Percentiles rank a stretch among this genome's conserved stretches.
Conservation (phyloP, 1,140 invertebrate genomes). For the Pectinophora gossypiella region DNA sequence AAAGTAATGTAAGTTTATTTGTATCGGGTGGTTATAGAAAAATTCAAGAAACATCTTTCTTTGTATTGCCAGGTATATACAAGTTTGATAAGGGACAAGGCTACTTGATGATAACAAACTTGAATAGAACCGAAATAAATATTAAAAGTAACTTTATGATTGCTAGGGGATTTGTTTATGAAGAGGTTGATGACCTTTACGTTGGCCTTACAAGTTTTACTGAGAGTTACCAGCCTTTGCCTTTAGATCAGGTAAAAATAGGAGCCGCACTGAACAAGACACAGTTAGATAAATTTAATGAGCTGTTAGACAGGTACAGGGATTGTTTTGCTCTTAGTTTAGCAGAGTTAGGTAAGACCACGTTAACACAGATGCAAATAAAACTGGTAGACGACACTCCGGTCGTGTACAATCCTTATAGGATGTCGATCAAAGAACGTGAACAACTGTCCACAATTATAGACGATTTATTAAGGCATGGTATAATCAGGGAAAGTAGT, state of each 20-base stretch:
- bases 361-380: conserved; percentile 1
- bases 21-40: not conserved
- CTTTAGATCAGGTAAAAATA: not conserved
- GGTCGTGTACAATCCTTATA: conserved; percentile 3
- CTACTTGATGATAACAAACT: conserved; percentile 1
- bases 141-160: not conserved
- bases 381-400: conserved; percentile 1
- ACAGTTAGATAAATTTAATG: not conserved
- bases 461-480: not conserved
- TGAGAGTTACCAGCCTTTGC: not conserved
- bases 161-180: not conserved
- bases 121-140: not conserved
- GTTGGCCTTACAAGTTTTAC: not conserved
- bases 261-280: not conserved
- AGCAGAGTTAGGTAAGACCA: not conserved
- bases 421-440: not conserved
- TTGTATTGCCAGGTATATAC: conserved; percentile 5
- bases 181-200: not conserved
- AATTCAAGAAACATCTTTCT: not conserved
- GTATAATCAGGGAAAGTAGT: conserved; percentile 3
- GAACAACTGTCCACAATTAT: conserved; percentile 5
- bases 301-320: not conserved
- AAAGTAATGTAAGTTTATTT: not conserved
- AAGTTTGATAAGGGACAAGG: not conserved
- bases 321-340: conserved; percentile 6